Conservation (phyloP, 2,113 vertebrate genomes). For the Sinocyclocheilus grahami region DNA sequence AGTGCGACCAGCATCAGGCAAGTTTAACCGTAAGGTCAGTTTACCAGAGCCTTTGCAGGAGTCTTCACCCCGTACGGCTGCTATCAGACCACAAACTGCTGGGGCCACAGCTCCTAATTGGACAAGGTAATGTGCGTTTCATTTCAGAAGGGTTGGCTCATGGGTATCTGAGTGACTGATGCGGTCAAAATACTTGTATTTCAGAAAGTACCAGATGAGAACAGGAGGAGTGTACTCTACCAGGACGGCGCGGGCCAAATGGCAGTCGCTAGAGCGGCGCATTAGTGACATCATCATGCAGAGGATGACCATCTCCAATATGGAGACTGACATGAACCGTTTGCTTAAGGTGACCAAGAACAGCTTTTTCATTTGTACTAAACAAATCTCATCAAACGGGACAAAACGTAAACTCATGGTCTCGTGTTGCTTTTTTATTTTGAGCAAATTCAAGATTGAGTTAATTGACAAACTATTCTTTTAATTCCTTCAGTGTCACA, state of each 20-base stretch:
- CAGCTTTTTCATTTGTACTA: neutral
- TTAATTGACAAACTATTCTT: neutral
- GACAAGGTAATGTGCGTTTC: conserved; percentile 75
- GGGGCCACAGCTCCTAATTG: conserved; percentile 78
- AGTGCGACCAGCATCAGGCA: conserved; percentile 90
- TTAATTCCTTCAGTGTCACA: too few species aligned
- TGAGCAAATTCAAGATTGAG: neutral
- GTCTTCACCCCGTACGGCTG: conserved; percentile 70
- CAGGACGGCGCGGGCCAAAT: conserved; percentile 87
- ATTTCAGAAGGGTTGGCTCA: neutral
- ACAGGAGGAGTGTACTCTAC: conserved; percentile 78
- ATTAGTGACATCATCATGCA: conserved; percentile 97
- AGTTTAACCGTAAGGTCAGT: conserved; percentile 84
- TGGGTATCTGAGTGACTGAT: neutral
- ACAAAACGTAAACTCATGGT: neutral
- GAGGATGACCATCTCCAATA: conserved; percentile 96
- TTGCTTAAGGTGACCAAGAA: conserved; percentile 83
- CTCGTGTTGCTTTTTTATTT: neutral
- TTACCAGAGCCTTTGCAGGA: conserved; percentile 84
- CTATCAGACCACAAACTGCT: conserved; percentile 74
- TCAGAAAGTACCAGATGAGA: conserved; percentile 83
- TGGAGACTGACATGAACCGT: conserved; percentile 97
- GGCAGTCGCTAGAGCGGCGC: conserved; percentile 92
- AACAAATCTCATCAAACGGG: too few species aligned
- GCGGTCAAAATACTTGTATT: neutral